Percentiles rank a stretch among this genome's conserved stretches.
phyloP scores from a whole-genome alignment of 2,113 vertebrate species.

The Corythornis vintsioides region DNA sequence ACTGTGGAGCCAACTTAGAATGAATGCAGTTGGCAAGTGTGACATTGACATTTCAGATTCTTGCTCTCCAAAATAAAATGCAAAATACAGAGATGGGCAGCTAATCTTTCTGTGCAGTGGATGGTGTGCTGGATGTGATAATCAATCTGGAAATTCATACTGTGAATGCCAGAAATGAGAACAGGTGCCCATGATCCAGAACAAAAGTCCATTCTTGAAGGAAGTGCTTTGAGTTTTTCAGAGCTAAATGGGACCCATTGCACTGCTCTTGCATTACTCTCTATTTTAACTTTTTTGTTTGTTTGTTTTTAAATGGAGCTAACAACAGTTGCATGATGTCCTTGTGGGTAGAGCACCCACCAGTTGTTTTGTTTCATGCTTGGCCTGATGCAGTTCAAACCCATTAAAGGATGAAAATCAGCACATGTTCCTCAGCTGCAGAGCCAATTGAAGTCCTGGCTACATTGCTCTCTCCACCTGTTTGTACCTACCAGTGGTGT shows the following conservation, averaged over 20 bases:
- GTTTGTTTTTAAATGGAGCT: neutral
- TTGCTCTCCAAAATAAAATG: neutral
- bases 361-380: neutral
- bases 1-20: neutral
- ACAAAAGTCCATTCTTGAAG: neutral
- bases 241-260: neutral
- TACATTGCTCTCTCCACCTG: neutral
- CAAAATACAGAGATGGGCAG: neutral
- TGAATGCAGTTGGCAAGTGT: neutral
- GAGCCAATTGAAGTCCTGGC: neutral
- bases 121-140: fast-evolving
- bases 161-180: neutral
- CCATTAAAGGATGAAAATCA: neutral
- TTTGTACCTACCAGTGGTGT: neutral
- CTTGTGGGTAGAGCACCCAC: neutral
- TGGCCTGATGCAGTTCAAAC: neutral
- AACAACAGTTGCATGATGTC: neutral
- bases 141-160: neutral
- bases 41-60: neutral
- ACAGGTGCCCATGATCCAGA: neutral
- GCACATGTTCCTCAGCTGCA: neutral
- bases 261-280: neutral
- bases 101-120: neutral
- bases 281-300: neutral
- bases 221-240: neutral